These are phyloP conservation scores for Globia sparganii DNA, from an alignment of 2,888 invertebrate genomes.

Conservation along the genomic window DNA sequence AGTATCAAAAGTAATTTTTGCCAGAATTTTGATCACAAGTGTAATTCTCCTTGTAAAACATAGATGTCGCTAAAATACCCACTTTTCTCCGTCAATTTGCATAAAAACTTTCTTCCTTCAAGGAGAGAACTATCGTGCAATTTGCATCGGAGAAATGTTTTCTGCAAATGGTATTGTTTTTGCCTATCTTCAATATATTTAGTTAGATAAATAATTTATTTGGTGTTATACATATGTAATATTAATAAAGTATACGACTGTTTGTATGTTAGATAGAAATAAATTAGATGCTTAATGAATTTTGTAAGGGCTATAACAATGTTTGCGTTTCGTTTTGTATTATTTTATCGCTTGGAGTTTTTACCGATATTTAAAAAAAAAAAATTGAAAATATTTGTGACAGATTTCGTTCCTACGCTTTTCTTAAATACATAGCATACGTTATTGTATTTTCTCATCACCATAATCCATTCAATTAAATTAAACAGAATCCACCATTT, in stretches of 20 bases:
- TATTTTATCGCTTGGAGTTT: background rate
- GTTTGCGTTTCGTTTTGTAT: background rate
- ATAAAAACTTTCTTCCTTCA: constrained; percentile 13
- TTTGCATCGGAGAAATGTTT: constrained; percentile 16
- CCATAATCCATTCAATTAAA: background rate
- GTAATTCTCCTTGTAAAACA: constrained; percentile 36
- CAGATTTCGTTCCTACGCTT: background rate
- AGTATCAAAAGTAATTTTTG: background rate
- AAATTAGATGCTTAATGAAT: constrained; percentile 13
- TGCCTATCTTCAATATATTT: background rate
- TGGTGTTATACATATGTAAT: constrained; percentile 25
- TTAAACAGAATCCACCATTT: background rate
- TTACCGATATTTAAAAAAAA: background rate
- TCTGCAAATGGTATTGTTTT: constrained; percentile 28
- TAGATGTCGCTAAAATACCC: constrained; percentile 15
- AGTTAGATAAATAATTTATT: constrained; percentile 23
- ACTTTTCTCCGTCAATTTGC: constrained; percentile 26
- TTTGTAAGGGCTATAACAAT: constrained; percentile 26
- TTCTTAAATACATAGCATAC: background rate
- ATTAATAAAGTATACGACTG: constrained; percentile 41
- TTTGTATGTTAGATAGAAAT: constrained; percentile 47
- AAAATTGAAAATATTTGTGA: constrained; percentile 2
- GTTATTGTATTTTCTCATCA: background rate
- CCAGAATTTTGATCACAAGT: background rate
- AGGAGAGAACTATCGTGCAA: background rate